Conservation (phyloP, 2,888 invertebrate species). For the Erpobdella octoculata region DNA sequence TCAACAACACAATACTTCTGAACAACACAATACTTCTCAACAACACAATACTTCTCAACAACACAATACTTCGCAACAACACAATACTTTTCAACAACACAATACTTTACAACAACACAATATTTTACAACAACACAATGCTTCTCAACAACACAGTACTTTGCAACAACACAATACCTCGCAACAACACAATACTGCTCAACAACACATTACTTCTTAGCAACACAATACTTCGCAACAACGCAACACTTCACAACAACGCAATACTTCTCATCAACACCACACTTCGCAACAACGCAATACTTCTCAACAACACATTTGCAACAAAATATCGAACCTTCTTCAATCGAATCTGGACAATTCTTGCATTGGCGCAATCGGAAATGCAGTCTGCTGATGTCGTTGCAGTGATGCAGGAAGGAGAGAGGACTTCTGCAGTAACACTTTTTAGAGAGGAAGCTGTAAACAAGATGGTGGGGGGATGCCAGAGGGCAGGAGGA, state of each 20-base stretch:
- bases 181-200: no score
- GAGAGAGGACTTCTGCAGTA: constrained; percentile 25
- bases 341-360: constrained; percentile 18
- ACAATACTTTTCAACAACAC: no score
- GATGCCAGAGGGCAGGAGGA: constrained; percentile 13
- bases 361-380: constrained; percentile 18
- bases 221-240: background rate
- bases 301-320: background rate
- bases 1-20: no score
- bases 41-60: no score
- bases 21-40: no score
- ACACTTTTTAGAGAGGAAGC: background rate
- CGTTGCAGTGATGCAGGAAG: constrained; percentile 24
- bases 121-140: no score
- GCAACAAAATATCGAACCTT: background rate
- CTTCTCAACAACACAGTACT: no score
- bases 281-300: background rate
- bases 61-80: no score
- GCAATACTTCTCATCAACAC: background rate
- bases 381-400: constrained; percentile 12
- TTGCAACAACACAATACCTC: no score
- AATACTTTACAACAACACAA: no score
- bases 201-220: background rate
- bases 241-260: background rate
- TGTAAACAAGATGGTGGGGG: constrained; percentile 21